phyloP scores from a whole-genome alignment of 2,113 vertebrate genomes.

The Excalfactoria chinensis region DNA sequence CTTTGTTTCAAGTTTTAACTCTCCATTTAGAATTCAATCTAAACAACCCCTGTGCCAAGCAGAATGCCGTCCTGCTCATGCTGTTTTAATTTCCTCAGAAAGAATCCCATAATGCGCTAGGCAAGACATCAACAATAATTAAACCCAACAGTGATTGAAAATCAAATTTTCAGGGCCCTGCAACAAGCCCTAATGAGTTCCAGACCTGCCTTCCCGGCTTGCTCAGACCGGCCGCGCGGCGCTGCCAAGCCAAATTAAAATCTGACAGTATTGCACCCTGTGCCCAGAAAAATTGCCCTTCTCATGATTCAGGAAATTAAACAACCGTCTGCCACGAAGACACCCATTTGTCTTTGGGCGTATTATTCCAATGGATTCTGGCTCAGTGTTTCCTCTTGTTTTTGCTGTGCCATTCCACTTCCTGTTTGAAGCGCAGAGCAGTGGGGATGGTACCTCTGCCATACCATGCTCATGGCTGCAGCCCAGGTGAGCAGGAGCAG shows the following conservation, averaged over 20 bases:
- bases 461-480: background rate
- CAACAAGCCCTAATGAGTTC: conserved; percentile 64
- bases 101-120: conserved; percentile 34
- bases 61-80: conserved; percentile 20
- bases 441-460: background rate
- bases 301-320: conserved; percentile 25
- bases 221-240: background rate
- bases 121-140: conserved; percentile 67
- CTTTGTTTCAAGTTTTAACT: background rate
- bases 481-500: background rate
- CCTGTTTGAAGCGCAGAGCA: background rate
- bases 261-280: background rate
- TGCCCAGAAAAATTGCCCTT: conserved; percentile 38
- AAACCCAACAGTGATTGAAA: conserved; percentile 67
- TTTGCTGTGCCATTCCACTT: conserved; percentile 10
- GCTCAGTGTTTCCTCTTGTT: background rate
- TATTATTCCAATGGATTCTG: background rate
- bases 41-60: conserved; percentile 44
- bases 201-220: conserved; percentile 41
- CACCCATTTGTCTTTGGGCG: background rate
- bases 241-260: conserved; percentile 55
- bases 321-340: background rate
- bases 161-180: conserved; percentile 6
- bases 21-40: conserved; percentile 22
- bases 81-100: conserved; percentile 63